Evolutionary conservation across 2,888 invertebrate species (phyloP), one percentile per base, ranked within the genome.

Genomic region (Drosophila prostipennis): DNA sequence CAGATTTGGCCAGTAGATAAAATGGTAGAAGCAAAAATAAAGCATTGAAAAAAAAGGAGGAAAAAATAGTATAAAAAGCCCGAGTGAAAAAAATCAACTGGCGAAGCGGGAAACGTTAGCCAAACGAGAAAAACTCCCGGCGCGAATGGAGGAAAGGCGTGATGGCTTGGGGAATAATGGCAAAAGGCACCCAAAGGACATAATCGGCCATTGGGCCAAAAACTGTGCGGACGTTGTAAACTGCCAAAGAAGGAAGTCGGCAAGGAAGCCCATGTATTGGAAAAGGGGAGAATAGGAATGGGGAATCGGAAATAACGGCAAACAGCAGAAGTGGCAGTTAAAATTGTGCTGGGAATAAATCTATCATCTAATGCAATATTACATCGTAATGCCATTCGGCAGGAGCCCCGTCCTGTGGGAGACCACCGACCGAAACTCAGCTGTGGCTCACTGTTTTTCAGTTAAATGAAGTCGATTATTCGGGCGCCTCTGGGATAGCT

Each of bases 341-440:
- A 89, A 87, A 84, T 89, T 89, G 89, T 82, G 78, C 79, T 87
- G 89, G 87, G 89, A 89, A 89, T 87, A 88, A 79, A 84, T 84
- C 84, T 65, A 88, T 88, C 82, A 87, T 85, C 87, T 83, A 85
- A 87, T 79, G 82, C 75, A 83, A 83, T 82, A 82, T 82, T 82
- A 82, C 76, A 77, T 60, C 87, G 80, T 81, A 85, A 84, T 87
- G 76, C 72, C 78, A 70, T 72, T 79, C 70, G 53, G 72, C 64
- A 70, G 61, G 49, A 67, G 14, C 46, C 56, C 40, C 45, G 26
- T 11, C 34, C 39, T 13, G 6, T 23, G 23, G 39, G 29, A 11
- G 14, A 11, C 3, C 46, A 2, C 8, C 26, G 11, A 14, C 23
- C 56, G 26, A 51, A 36, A 13, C 51, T 57, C 70, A 69, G 57